phyloP scores from a whole-genome alignment of 2,888 invertebrate genomes.

The Polymixis flavicincta region DNA sequence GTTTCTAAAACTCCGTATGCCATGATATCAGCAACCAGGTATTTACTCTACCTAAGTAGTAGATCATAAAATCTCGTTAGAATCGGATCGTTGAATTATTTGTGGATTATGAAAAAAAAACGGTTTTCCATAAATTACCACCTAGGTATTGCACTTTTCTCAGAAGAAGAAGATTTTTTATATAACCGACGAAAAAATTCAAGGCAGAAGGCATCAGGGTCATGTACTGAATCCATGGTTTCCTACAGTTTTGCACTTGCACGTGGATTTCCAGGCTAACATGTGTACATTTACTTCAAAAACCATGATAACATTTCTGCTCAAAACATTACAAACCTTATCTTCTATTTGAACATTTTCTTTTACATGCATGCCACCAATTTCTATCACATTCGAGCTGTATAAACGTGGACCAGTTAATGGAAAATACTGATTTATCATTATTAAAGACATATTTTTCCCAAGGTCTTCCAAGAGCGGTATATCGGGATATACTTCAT shows the following conservation, averaged over 20 bases:
- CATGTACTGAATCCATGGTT: too few species aligned
- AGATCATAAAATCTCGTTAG: not conserved
- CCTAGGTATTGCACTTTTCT: too few species aligned
- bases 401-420: conserved; percentile 86
- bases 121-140: too few species aligned
- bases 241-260: too few species aligned
- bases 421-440: conserved; percentile 89
- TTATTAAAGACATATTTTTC: conserved; percentile 70
- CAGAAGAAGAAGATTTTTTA: too few species aligned
- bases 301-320: not conserved
- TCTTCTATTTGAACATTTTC: conserved; percentile 27
- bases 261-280: too few species aligned
- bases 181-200: too few species aligned
- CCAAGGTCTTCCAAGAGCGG: conserved; percentile 72
- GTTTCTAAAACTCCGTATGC: not conserved
- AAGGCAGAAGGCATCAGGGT: too few species aligned
- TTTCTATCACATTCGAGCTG: conserved; percentile 87
- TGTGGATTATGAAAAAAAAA: too few species aligned
- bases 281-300: not conserved
- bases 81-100: too few species aligned
- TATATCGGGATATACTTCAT: conserved; percentile 67
- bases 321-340: conserved; percentile 32
- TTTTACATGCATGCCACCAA: conserved; percentile 82
- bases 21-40: not conserved
- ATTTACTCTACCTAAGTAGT: too few species aligned